Conservation (phyloP, 2,888 invertebrate species). For the Adelphocoris suturalis region DNA sequence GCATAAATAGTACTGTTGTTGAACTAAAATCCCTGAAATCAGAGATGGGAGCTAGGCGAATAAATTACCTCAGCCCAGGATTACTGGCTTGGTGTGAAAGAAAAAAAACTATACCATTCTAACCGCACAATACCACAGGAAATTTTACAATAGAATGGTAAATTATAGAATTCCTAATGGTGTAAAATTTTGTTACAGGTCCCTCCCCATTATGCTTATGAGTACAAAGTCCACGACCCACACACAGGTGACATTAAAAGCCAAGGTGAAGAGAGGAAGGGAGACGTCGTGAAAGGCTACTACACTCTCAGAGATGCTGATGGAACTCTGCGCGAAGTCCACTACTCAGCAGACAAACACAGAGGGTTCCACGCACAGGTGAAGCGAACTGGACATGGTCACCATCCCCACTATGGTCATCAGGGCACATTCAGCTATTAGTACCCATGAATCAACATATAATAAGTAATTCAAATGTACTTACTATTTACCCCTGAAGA, state of each 20-base stretch:
- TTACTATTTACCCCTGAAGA: no score
- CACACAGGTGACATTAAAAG: constrained; percentile 70
- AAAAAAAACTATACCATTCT: no score
- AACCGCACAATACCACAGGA: no score
- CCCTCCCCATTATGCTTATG: constrained; percentile 70
- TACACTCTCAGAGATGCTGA: constrained; percentile 71
- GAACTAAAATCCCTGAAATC: no score
- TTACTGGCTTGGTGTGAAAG: no score
- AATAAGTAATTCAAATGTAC: no score
- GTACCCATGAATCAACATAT: no score
- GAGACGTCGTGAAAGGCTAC: constrained; percentile 70
- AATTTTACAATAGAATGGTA: no score
- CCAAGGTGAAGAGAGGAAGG: constrained; percentile 65
- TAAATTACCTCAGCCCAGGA: no score
- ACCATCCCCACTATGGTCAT: constrained; percentile 61
- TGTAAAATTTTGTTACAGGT: constrained; percentile 3
- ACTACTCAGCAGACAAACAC: constrained; percentile 76
- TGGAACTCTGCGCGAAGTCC: constrained; percentile 75
- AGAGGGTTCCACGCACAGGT: constrained; percentile 71
- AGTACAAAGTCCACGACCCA: constrained; percentile 72
- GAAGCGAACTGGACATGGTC: constrained; percentile 62
- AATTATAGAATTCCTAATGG: no score
- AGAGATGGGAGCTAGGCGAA: no score
- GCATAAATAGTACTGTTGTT: no score
- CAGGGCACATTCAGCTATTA: constrained; percentile 33